Base-by-base conservation (phyloP, 2,797 vertebrate genomes). In the Tauraco hartlaubi region DNA sequence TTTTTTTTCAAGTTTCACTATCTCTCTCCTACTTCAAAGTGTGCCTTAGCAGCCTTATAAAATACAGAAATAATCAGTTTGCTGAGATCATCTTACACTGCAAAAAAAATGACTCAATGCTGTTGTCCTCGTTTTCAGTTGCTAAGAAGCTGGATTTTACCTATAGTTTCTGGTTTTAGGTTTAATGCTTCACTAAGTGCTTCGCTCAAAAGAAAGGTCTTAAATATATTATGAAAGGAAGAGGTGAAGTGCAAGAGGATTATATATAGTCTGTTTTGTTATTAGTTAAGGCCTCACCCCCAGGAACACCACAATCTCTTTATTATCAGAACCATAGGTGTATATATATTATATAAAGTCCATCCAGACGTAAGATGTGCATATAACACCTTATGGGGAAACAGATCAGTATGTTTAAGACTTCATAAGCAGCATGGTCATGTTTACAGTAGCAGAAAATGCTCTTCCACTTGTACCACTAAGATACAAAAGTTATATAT, bases 91-190 rank as follows among this genome's bases (percentile, higher is more conserved):
- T 80, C 20, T 76, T 77, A 54, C 26, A 15, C 23, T 78, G 79
- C 89, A 94, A 67, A 94, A 87, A 12, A 94, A 96, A 81, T 85
- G 39, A 96, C 52, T 90, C 56, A 39, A 5, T 52, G 28, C 35
- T 85, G 54, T 25, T 64, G 25, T 71, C 31, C 64, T 92, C 82
- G 41, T 33, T 86, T 88, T 72, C 88, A 91, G 88, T 90, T 79
- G 46, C 72, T 84, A 76, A 85, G 61, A 92, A 84, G 72, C 13
- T 55, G n/a, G 66, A 67, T 58, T 91, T 88, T 58, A 69, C 31
- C 69, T 35, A 46, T 14, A 44, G 92, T 62, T 91, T 93, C 33
- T 88, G 31, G 43, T 2, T 86, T 90, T 64, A 58, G 28, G 14
- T 85, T 94, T 93, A 91, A 77, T 33, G n/a, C 75, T 76, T 94